These are phyloP conservation scores for Blera fallax DNA, from an alignment of 2,888 invertebrate genomes.

Conservation along the genomic window DNA sequence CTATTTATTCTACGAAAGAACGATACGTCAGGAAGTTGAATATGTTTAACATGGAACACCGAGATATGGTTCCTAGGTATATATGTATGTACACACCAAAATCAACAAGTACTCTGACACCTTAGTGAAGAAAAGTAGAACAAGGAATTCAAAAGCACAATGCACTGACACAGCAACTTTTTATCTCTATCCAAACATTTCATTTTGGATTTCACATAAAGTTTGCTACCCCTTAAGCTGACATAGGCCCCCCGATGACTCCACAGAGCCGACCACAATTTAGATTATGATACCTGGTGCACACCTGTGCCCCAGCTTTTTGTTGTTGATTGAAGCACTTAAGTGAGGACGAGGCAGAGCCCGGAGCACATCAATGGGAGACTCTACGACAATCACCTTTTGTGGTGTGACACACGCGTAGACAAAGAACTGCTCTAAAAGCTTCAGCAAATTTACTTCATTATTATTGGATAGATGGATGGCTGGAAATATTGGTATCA, in stretches of 20 bases:
- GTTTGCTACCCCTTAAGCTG: not conserved
- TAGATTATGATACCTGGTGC: not conserved
- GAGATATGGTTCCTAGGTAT: too few species aligned
- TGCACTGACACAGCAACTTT: too few species aligned
- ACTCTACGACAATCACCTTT: slow-evolving; percentile 14
- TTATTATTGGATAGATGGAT: slow-evolving; percentile 45
- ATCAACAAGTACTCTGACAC: too few species aligned
- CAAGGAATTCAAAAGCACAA: too few species aligned
- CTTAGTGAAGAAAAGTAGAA: too few species aligned
- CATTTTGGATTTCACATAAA: not conserved
- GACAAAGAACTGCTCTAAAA: slow-evolving; percentile 22
- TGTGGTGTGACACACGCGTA: slow-evolving; percentile 7
- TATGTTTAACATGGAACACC: too few species aligned
- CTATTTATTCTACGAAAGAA: too few species aligned
- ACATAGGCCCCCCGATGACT: not conserved
- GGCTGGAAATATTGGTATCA: slow-evolving; percentile 43
- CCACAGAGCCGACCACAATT: slow-evolving; percentile 8
- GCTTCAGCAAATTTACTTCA: slow-evolving; percentile 45
- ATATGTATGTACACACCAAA: too few species aligned
- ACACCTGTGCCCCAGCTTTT: slow-evolving; percentile 15
- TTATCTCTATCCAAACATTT: too few species aligned
- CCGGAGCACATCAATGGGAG: not conserved
- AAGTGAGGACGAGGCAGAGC: not conserved
- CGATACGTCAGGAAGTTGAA: too few species aligned
- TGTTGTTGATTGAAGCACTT: slow-evolving; percentile 51